Evolutionary conservation across 2,888 invertebrate genomes (phyloP).

Genomic region (Oscheius sp.): DNA sequence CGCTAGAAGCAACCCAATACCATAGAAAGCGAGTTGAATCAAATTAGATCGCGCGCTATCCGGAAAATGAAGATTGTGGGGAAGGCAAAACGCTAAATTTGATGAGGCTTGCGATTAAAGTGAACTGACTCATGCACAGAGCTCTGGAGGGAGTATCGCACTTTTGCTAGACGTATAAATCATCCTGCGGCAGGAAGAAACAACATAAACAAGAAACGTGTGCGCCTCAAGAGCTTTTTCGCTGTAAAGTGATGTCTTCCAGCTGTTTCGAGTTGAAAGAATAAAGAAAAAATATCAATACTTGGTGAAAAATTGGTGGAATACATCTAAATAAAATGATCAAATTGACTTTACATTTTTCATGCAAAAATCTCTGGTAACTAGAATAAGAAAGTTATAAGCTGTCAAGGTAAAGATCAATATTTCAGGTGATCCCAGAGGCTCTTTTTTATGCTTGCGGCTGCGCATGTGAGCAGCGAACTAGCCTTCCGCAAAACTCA

Average conservation of each 20-base stretch:
- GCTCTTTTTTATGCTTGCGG: background rate
- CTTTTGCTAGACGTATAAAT: conserved; percentile 15
- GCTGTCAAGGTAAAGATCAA: conserved; percentile 2
- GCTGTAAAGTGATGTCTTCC: conserved; percentile 11
- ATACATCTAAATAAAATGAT: too few relatives aligned
- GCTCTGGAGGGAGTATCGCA: too few relatives aligned
- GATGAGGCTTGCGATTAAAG: too few relatives aligned
- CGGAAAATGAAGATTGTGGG: too few relatives aligned
- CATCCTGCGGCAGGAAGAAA: conserved; percentile 1
- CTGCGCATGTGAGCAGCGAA: conserved; percentile 17
- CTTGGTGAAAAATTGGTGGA: too few relatives aligned
- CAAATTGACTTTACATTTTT: too few relatives aligned
- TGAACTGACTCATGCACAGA: too few relatives aligned
- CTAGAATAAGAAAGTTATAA: too few relatives aligned
- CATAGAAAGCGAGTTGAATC: background rate
- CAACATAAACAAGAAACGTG: conserved; percentile 8
- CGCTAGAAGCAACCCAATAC: background rate
- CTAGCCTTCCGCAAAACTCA: conserved; percentile 14
- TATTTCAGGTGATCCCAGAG: background rate
- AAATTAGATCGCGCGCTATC: too few relatives aligned
- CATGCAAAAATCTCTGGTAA: too few relatives aligned
- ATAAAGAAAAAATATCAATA: too few relatives aligned
- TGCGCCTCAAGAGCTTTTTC: background rate
- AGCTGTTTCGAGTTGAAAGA: background rate
- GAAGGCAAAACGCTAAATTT: too few relatives aligned